Percentiles rank a stretch among this genome's conserved stretches.
phyloP scores from a whole-genome alignment of 2,797 vertebrate genomes.

The Eurystomus glaucurus region DNA sequence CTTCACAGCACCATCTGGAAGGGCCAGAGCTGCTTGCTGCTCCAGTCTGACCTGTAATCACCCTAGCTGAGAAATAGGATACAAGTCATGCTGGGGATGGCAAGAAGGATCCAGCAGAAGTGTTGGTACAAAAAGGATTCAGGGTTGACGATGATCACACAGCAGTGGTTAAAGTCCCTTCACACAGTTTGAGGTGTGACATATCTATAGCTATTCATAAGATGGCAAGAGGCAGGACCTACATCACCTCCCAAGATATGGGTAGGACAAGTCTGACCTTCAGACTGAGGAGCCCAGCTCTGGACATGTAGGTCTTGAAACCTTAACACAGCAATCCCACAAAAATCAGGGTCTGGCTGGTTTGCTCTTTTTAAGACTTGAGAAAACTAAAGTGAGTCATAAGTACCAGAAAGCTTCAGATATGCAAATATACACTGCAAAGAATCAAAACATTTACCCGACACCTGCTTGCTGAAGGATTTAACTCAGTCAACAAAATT shows the following conservation, averaged over 20 bases:
- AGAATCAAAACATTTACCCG: slow-evolving; percentile 74
- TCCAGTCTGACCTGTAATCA: neutral
- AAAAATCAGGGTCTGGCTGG: neutral
- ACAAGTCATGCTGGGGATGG: neutral
- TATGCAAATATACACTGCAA: slow-evolving; percentile 61
- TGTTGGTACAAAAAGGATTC: neutral
- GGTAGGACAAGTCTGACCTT: neutral
- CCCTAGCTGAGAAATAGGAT: rapidly evolving
- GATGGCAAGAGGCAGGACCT: neutral
- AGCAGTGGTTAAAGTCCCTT: rapidly evolving
- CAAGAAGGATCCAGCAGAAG: neutral
- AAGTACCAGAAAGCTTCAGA: slow-evolving; percentile 54
- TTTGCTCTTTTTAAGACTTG: slow-evolving; percentile 33
- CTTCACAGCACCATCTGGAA: neutral
- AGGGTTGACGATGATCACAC: rapidly evolving
- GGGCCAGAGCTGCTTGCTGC: neutral
- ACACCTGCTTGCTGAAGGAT: slow-evolving; percentile 69
- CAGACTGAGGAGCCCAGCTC: rapidly evolving
- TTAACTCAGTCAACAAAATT: slow-evolving; percentile 69
- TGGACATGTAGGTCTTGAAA: neutral
- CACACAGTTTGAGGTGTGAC: neutral
- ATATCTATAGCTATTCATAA: rapidly evolving
- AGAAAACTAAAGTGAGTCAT: slow-evolving; percentile 20
- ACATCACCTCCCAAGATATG: neutral
- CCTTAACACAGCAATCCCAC: rapidly evolving